A percentile compares a stretch with the other conserved stretches of the same genome.
phyloP scores from a whole-genome alignment of 2,797 vertebrate species.

The Podargus strigoides region DNA sequence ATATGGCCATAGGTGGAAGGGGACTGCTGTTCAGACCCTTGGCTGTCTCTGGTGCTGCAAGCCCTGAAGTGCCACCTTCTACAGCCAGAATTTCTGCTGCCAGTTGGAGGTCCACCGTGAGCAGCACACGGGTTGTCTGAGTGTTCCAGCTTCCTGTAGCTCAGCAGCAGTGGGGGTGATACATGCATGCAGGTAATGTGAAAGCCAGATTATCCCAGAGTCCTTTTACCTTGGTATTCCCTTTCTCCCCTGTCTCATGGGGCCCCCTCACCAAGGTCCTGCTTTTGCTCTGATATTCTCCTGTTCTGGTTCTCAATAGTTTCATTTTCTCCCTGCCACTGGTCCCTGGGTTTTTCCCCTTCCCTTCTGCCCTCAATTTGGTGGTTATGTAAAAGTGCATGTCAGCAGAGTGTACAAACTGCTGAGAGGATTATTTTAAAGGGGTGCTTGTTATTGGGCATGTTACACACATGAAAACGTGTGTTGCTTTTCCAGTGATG shows the following conservation, averaged over 20 bases:
- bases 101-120: neutral
- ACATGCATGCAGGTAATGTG: neutral
- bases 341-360: neutral
- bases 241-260: neutral
- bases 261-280: neutral
- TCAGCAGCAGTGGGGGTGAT: neutral
- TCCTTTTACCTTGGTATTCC: neutral
- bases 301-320: neutral
- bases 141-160: neutral
- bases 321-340: neutral
- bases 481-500: neutral
- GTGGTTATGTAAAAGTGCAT: neutral
- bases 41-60: neutral
- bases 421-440: neutral
- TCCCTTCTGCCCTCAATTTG: neutral
- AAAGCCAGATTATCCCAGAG: neutral
- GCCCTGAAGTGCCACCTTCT: neutral
- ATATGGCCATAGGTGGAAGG: neutral
- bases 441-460: rapidly evolving
- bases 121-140: neutral
- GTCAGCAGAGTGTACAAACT: neutral
- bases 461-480: neutral
- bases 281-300: neutral
- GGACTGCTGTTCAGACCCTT: neutral
- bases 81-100: neutral